Percentiles rank a stretch among this genome's conserved stretches.
These are phyloP conservation scores for Felis catus DNA, from an alignment of 2,113 vertebrate genomes.

Conservation along the genomic window DNA sequence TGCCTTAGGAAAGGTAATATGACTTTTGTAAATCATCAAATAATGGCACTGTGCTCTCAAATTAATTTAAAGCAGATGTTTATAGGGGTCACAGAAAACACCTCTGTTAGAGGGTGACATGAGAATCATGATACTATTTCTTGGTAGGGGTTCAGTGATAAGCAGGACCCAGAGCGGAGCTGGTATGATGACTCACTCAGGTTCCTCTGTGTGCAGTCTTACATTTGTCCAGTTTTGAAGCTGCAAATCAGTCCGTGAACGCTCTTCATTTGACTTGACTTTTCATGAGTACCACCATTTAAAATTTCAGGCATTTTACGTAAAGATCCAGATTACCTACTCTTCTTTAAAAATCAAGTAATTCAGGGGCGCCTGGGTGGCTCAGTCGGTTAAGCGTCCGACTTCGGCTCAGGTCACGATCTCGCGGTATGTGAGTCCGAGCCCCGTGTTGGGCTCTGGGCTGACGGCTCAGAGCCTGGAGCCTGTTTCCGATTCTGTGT, in stretches of 20 bases:
- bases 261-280: background rate
- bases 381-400: too few species aligned
- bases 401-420: too few species aligned
- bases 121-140: background rate
- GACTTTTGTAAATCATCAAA: background rate
- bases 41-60: background rate
- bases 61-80: background rate
- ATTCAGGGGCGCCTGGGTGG: background rate
- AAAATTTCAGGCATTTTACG: constrained; percentile 8
- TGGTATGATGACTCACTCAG: background rate
- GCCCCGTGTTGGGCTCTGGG: too few species aligned
- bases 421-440: too few species aligned
- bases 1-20: background rate
- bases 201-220: background rate
- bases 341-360: constrained; percentile 5
- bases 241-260: background rate
- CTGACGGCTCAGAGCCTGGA: too few species aligned
- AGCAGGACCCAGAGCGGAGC: background rate
- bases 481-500: too few species aligned
- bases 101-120: background rate
- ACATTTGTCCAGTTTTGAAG: background rate
- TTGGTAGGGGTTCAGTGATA: background rate
- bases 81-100: background rate
- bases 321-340: background rate
- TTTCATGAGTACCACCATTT: background rate